phyloP scores from a whole-genome alignment of 2,113 vertebrate genomes.

The Ploceus nigricollis region DNA sequence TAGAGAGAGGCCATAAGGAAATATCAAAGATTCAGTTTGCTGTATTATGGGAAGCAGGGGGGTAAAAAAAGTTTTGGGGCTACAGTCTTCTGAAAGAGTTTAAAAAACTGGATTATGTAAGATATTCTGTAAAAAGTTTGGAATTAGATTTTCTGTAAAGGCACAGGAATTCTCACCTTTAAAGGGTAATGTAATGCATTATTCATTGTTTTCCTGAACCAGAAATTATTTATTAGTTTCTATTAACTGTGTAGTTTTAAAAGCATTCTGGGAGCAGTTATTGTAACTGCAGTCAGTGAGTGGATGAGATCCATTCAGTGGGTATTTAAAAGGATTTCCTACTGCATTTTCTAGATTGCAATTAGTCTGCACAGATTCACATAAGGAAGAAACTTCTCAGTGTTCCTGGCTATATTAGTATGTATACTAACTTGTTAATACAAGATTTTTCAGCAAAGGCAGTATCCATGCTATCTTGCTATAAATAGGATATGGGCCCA shows the following conservation, averaged over 20 bases:
- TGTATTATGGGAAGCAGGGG: fast-evolving
- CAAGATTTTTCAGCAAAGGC: neutral
- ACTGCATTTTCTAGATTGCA: neutral
- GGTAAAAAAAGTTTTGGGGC: fast-evolving
- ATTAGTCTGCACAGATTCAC: neutral
- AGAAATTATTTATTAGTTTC: neutral
- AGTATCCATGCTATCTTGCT: neutral
- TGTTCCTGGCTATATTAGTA: neutral
- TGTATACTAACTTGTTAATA: neutral
- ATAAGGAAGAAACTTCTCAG: neutral
- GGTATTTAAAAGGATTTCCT: neutral
- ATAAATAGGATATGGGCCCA: neutral
- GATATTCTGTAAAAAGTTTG: neutral
- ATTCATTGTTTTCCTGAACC: neutral
- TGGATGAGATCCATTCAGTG: neutral
- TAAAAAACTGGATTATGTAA: fast-evolving
- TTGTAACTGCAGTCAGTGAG: neutral
- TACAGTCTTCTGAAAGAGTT: neutral
- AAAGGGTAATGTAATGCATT: neutral
- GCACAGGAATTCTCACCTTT: neutral
- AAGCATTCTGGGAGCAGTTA: neutral
- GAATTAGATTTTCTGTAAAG: neutral
- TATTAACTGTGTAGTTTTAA: neutral
- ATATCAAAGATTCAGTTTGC: neutral
- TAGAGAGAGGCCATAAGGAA: neutral